Conservation (phyloP, 2,888 invertebrate species). For the Sycophila texana region DNA sequence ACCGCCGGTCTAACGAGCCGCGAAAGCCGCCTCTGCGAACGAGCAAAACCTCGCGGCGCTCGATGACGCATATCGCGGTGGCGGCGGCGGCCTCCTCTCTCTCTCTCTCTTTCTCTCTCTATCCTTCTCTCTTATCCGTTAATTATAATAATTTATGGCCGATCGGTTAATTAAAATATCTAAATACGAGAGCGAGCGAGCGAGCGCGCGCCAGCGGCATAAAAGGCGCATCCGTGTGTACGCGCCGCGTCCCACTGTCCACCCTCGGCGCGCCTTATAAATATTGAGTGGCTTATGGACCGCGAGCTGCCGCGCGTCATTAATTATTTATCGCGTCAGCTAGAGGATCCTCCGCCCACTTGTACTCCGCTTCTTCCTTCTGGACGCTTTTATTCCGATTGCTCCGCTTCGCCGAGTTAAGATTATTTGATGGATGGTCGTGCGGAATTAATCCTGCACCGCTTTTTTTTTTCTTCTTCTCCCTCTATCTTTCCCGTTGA, state of each 20-base stretch:
- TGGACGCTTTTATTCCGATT: constrained; percentile 34
- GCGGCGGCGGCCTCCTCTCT: constrained; percentile 24
- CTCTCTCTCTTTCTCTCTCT: too few relatives aligned
- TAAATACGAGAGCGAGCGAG: constrained; percentile 63
- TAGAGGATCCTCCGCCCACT: constrained; percentile 57
- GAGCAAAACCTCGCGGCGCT: constrained; percentile 30
- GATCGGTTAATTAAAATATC: constrained; percentile 74
- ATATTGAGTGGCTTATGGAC: constrained; percentile 64
- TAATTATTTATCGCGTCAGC: constrained; percentile 74
- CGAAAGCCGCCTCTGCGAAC: constrained; percentile 10
- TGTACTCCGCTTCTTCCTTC: not conserved
- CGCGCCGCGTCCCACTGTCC: constrained; percentile 36
- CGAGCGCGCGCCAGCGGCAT: constrained; percentile 56
- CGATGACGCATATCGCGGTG: constrained; percentile 40
- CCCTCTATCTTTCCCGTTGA: not conserved
- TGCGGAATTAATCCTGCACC: not conserved
- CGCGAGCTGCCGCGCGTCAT: constrained; percentile 64
- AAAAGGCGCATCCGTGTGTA: constrained; percentile 55
- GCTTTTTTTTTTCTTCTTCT: not conserved
- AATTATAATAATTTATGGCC: constrained; percentile 74
- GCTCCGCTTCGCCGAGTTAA: constrained; percentile 20
- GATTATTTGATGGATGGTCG: constrained; percentile 23
- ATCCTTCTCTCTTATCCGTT: constrained; percentile 45
- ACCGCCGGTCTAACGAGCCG: constrained; percentile 27
- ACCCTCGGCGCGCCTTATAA: constrained; percentile 69